These are phyloP conservation scores for Luperina testacea DNA, from an alignment of 2,888 invertebrate species.

Conservation along the genomic window DNA sequence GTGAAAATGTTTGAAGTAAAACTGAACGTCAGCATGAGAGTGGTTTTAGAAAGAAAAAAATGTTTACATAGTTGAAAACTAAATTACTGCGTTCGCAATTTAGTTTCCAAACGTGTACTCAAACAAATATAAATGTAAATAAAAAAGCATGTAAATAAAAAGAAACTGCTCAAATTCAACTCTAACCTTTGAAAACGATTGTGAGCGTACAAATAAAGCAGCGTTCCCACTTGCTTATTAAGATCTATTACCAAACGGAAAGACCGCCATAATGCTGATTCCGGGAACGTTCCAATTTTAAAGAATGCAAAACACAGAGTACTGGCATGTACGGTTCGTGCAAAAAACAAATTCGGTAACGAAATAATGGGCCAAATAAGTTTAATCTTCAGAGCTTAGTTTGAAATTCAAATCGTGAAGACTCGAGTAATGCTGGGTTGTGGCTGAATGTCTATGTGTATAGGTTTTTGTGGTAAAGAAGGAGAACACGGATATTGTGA, in stretches of 20 bases:
- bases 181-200: slow-evolving; percentile 13
- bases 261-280: slow-evolving; percentile 49
- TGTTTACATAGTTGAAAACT: neutral
- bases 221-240: slow-evolving; percentile 47
- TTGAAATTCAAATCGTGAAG: slow-evolving; percentile 71
- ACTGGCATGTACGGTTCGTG: slow-evolving; percentile 60
- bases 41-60: neutral
- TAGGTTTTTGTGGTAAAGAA: slow-evolving; percentile 34
- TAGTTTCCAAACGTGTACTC: no score
- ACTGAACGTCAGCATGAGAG: neutral
- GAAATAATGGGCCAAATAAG: slow-evolving; percentile 64
- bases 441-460: slow-evolving; percentile 44
- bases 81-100: neutral
- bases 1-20: neutral
- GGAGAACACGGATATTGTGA: slow-evolving; percentile 2
- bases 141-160: neutral
- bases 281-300: slow-evolving; percentile 51
- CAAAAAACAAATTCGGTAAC: slow-evolving; percentile 65
- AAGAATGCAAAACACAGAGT: slow-evolving; percentile 57
- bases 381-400: slow-evolving; percentile 66
- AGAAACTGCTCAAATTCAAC: neutral
- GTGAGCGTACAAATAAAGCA: slow-evolving; percentile 32
- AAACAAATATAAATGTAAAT: no score
- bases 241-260: slow-evolving; percentile 62
- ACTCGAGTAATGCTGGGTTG: slow-evolving; percentile 58